phyloP scores from a whole-genome alignment of 2,113 vertebrate species.

The Laticauda colubrina region DNA sequence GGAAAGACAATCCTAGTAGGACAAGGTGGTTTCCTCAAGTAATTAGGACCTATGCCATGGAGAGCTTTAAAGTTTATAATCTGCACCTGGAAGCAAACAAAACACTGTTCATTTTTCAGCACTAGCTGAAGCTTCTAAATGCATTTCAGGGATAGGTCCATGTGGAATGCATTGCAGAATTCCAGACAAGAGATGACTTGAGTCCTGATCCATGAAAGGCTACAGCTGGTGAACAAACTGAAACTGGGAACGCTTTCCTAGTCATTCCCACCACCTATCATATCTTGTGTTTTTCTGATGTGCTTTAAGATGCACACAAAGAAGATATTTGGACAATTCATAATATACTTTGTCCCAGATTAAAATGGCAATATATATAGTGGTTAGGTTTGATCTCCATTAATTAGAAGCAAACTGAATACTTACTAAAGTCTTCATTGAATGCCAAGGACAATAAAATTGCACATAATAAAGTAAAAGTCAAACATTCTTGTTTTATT shows the following conservation, averaged over 20 bases:
- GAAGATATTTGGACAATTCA: neutral
- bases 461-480: conserved; percentile 17
- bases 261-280: neutral
- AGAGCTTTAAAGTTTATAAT: neutral
- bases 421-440: neutral
- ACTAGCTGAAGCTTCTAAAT: neutral
- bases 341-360: neutral
- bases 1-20: neutral
- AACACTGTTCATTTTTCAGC: neutral
- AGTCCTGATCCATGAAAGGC: neutral
- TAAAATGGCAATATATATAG: neutral
- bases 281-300: neutral
- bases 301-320: neutral
- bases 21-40: neutral
- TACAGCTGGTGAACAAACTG: neutral
- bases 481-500: neutral
- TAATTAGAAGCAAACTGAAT: neutral
- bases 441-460: neutral
- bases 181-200: neutral
- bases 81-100: neutral
- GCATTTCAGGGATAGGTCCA: neutral
- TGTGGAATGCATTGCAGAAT: neutral
- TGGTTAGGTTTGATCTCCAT: neutral
- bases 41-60: neutral
- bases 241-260: neutral